phyloP scores from a whole-genome alignment of 2,888 invertebrate species.

The Drosophila formosana region DNA sequence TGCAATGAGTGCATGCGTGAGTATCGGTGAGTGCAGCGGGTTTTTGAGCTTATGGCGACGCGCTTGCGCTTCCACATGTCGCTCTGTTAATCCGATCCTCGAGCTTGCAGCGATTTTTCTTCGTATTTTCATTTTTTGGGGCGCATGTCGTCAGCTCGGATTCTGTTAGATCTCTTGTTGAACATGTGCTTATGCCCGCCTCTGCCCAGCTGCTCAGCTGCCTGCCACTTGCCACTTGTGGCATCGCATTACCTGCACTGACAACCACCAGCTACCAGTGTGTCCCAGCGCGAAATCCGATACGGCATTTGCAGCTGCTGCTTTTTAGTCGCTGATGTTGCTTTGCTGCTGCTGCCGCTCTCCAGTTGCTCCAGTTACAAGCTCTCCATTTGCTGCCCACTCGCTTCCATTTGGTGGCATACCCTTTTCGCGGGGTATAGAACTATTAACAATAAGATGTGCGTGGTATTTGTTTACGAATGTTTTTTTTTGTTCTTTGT shows the following conservation, averaged over 20 bases:
- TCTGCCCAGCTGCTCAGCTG: conserved; percentile 28
- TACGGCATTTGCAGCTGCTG: conserved; percentile 69
- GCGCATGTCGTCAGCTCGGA: conserved; percentile 51
- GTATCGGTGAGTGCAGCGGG: not conserved
- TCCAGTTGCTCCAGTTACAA: conserved; percentile 32
- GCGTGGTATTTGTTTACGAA: not conserved
- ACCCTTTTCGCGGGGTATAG: not conserved
- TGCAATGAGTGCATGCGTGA: not conserved
- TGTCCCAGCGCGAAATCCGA: conserved; percentile 57
- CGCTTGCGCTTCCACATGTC: not conserved
- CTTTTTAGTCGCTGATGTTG: conserved; percentile 7
- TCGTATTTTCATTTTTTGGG: conserved; percentile 23
- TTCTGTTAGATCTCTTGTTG: conserved; percentile 64
- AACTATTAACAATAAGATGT: fast-evolving
- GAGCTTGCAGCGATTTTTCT: conserved; percentile 4
- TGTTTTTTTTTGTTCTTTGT: too few species aligned
- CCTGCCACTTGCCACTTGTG: conserved; percentile 33
- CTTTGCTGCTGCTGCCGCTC: conserved; percentile 11
- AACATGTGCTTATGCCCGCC: conserved; percentile 74
- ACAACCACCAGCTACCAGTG: conserved; percentile 70
- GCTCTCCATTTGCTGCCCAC: conserved; percentile 54
- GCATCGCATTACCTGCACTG: conserved; percentile 63
- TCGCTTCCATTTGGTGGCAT: conserved; percentile 26
- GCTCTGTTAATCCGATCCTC: conserved; percentile 30
- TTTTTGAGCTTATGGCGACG: not conserved